Evolutionary conservation across 2,113 vertebrate species (phyloP).

Genomic region (Pholis gunnellus): DNA sequence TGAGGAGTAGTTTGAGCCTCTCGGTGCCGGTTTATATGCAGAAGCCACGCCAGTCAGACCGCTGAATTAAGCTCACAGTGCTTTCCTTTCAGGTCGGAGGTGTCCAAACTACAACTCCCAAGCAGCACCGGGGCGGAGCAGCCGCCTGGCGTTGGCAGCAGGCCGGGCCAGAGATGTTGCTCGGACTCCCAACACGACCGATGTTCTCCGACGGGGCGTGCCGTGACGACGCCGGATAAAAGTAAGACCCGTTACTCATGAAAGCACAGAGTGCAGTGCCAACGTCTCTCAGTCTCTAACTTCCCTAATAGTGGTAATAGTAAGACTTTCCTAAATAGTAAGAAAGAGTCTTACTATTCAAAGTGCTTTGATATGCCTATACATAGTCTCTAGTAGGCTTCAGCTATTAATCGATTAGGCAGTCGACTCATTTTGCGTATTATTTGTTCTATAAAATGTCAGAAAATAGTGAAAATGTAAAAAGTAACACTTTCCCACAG

Average conservation of each 20-base stretch:
- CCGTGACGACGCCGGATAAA: slow-evolving; percentile 79
- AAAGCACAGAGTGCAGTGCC: too few relatives aligned
- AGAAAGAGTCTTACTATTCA: not conserved
- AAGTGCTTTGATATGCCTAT: not conserved
- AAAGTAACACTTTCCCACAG: not conserved
- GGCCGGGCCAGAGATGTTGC: slow-evolving; percentile 48
- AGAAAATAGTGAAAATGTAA: not conserved
- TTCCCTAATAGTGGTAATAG: too few relatives aligned
- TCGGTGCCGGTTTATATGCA: not conserved
- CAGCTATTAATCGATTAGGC: not conserved
- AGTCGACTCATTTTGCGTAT: too few relatives aligned
- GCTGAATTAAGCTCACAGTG: not conserved
- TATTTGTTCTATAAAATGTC: not conserved
- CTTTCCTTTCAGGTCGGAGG: slow-evolving; percentile 81
- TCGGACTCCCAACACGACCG: slow-evolving; percentile 72
- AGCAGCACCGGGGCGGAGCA: slow-evolving; percentile 47
- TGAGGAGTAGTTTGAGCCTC: slow-evolving; percentile 25
- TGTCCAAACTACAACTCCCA: slow-evolving; percentile 53
- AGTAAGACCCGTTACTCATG: slow-evolving; percentile 68
- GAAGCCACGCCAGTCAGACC: not conserved
- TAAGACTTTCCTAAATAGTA: too few relatives aligned
- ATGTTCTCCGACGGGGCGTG: slow-evolving; percentile 77
- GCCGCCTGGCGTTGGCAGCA: slow-evolving; percentile 34
- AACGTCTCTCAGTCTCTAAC: too few relatives aligned
- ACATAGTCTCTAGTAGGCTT: not conserved